These are phyloP conservation scores for Zaprionus capensis DNA, from an alignment of 1,140 invertebrate genomes.

Conservation along the genomic window DNA sequence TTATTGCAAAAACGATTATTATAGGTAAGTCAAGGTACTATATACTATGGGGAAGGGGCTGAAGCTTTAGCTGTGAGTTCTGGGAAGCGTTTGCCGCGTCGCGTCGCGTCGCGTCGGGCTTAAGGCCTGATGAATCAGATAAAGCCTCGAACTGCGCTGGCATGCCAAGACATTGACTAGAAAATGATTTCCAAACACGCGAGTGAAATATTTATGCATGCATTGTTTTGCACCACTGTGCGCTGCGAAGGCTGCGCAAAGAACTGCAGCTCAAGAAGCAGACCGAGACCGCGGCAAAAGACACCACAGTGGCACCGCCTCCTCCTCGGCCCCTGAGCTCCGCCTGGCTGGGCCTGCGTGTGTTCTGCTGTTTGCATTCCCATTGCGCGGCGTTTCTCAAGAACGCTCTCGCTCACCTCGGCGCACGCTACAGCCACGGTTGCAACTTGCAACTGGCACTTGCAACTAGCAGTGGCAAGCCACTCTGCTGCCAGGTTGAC, in stretches of 20 bases:
- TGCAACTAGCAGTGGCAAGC: slow-evolving; percentile 12
- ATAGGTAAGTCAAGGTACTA: slow-evolving; percentile 90
- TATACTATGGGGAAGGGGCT: background rate
- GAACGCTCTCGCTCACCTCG: slow-evolving; percentile 62
- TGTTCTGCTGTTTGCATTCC: slow-evolving; percentile 73
- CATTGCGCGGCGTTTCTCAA: slow-evolving; percentile 55
- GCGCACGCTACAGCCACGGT: slow-evolving; percentile 47
- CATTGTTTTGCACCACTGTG: slow-evolving; percentile 73
- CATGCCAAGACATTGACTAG: slow-evolving; percentile 83
- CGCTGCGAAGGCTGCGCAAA: slow-evolving; percentile 61
- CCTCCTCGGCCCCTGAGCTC: slow-evolving; percentile 27
- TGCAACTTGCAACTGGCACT: slow-evolving; percentile 20
- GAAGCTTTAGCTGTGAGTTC: slow-evolving; percentile 15
- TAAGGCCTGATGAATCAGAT: slow-evolving; percentile 75
- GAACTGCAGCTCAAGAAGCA: slow-evolving; percentile 59
- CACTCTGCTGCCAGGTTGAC: slow-evolving; percentile 47
- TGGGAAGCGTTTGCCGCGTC: slow-evolving; percentile 26
- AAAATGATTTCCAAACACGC: slow-evolving; percentile 84
- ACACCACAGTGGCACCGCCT: slow-evolving; percentile 36
- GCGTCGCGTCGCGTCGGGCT: background rate
- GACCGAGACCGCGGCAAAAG: slow-evolving; percentile 73
- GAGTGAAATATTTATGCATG: slow-evolving; percentile 77
- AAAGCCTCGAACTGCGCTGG: slow-evolving; percentile 63
- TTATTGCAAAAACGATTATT: slow-evolving; percentile 99
- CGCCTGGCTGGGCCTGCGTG: slow-evolving; percentile 68